A percentile compares a stretch with the other conserved stretches of the same genome.
Conservation (phyloP, 2,113 vertebrate species). For the Hyaena hyaena region DNA sequence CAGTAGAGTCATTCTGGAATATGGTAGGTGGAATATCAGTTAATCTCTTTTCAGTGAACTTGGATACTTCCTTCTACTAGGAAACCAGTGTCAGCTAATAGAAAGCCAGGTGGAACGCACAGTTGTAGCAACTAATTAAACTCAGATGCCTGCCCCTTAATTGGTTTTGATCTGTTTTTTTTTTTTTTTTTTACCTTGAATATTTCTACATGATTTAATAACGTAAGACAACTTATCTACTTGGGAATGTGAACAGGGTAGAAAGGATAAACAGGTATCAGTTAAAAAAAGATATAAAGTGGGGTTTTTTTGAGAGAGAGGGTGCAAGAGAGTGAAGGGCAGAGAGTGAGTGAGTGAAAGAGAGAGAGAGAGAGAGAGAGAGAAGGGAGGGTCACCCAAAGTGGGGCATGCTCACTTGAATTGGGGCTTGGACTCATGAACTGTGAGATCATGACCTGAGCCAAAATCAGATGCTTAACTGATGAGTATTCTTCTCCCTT, state of each 20-base stretch:
- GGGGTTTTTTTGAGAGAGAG: too few relatives aligned
- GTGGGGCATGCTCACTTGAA: too few relatives aligned
- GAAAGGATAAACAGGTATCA: constrained; percentile 64
- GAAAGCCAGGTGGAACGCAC: not conserved
- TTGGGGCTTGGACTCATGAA: too few relatives aligned
- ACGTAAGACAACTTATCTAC: constrained; percentile 46
- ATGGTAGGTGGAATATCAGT: constrained; percentile 44
- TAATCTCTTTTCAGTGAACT: constrained; percentile 57
- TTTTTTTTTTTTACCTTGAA: constrained; percentile 55
- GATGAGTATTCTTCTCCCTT: not conserved
- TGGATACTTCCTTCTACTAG: constrained; percentile 5
- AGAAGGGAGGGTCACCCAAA: too few relatives aligned
- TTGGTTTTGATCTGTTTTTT: constrained; percentile 70
- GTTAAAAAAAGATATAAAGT: not conserved
- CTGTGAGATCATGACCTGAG: too few relatives aligned
- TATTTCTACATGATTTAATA: constrained; percentile 71
- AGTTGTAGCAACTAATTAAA: constrained; percentile 62
- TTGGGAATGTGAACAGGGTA: constrained; percentile 41
- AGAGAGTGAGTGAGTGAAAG: too few relatives aligned
- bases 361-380: too few relatives aligned
- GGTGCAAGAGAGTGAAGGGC: too few relatives aligned
- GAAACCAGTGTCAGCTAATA: constrained; percentile 7
- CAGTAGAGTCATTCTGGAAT: not conserved
- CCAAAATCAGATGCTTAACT: too few relatives aligned
- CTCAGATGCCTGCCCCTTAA: constrained; percentile 62